Base-by-base conservation (phyloP, 2,113 vertebrate genomes). In the Ranitomeya imitator region DNA sequence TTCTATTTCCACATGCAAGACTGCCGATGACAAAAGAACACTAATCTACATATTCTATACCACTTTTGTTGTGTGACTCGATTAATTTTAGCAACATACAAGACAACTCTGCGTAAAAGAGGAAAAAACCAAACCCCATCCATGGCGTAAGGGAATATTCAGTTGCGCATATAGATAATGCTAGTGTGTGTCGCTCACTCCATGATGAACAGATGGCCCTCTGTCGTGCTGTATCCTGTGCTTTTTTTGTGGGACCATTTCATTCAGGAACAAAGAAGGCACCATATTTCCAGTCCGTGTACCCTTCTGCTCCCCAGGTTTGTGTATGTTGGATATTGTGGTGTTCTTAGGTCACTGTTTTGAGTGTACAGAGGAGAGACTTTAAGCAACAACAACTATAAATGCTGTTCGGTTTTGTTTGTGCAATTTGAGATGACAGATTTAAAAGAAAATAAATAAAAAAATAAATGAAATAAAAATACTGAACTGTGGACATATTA, bases 281-380 rank as follows among this genome's bases (percentile, higher is more conserved):
- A 95, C 95, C 95, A 93, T 95, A 93, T 95, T 95, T 95, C 92
- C 96, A 94, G 95, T 92, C 92, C 93, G 93, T 96, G 95, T 96
- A 96, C 96, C 93, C 95, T 96, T 96, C 96, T 95, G 92, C 94
- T 93, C 94, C 91, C 90, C 94, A 96, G 97, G 97, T 97, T 96
- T 95, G 95, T 97, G 96, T 98, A 96, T 97, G 96, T 97, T 97
- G 96, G 97, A 94, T 98, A 97, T 99, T 96, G 97, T 99, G 97
- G 94, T 97, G 97, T 99, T 97, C 87, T 96, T 97, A 94, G 96
- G 96, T 98, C 97, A 97, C 96, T 96, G 92, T 93, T 94, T 93
- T 90, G 94, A 95, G 94, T 99, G 98, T 97, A 96, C 96, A 96
- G 95, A 97, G 96, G 96, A 96, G 93, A 95, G 93, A 95, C 95